Evolutionary conservation across 1,140 invertebrate genomes (phyloP), one percentile per base, ranked within the genome.

Genomic region (Thaumatotibia leucotreta): DNA sequence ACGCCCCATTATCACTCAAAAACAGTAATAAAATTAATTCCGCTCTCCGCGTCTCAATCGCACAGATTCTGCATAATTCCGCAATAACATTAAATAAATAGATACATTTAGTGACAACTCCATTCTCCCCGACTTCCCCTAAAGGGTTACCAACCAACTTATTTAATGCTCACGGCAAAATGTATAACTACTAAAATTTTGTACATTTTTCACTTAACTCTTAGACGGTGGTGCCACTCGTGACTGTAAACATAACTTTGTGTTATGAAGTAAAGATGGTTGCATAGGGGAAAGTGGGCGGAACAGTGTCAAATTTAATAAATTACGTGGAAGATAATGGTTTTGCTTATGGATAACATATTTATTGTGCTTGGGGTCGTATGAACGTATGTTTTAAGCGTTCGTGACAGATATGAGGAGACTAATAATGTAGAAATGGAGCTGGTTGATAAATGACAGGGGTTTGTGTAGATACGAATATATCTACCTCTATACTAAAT

Each of bases 201-300:
- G n/a, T 58, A 58, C 2, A 8, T 6, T 1, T 58, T 29, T 31
- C 23, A 14, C 2, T 11, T 58, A 27, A 27, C 8, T 11, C 27
- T 24, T 17, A 58, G 52, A 58, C 14, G n/a, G 23, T 14, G 24
- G 52, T 24, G 52, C n/a, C 52, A 17, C 27, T 1, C 3, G 10
- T 27, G n/a, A 58, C 52, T 24, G 27, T 24, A 58, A 58, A 31
- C 4, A 6, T 58, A 31, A 27, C 1, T 58, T 58, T 58, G 68
- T 74, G 70, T 74, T 68, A 75, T 75, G 78, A 50, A 82, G 76
- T 77, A 78, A 67, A 58, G 70, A 66, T 24, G 11, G 63, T 68
- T 73, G 70, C 66, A 77, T 78, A 84, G 80, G 84, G 80, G 67
- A 76, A 82, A 83, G 77, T 82, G 75, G 86, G 86, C 84, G 86